These are phyloP conservation scores for Onchidella celtica DNA, from an alignment of 2,888 invertebrate genomes.

Conservation along the genomic window DNA sequence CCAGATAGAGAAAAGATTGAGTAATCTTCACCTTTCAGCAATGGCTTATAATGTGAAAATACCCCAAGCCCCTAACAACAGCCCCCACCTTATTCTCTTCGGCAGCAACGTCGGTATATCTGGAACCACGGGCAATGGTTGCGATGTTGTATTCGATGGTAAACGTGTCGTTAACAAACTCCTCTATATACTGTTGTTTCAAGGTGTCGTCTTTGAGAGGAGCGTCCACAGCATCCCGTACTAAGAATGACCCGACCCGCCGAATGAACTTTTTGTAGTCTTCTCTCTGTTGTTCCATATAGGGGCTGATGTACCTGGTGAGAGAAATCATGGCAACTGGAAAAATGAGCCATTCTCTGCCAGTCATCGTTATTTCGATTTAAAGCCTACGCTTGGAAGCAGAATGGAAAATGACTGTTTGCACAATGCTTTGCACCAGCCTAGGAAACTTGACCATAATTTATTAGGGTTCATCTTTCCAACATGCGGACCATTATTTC, in stretches of 20 bases:
- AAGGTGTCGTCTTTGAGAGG: constrained; percentile 53
- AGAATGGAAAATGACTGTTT: too few species aligned
- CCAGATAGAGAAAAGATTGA: too few species aligned
- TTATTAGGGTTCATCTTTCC: too few species aligned
- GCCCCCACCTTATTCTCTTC: constrained; percentile 32
- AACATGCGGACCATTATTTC: too few species aligned
- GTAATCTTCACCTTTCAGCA: too few species aligned
- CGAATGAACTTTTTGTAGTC: constrained; percentile 74
- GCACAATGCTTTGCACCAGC: too few species aligned
- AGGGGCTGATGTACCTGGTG: constrained; percentile 36
- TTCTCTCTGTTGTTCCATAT: constrained; percentile 57
- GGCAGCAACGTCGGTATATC: not conserved
- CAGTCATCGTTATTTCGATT: not conserved
- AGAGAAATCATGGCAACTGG: not conserved
- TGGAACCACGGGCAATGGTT: not conserved
- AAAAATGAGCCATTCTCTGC: not conserved
- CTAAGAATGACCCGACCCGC: constrained; percentile 62
- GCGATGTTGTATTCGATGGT: constrained; percentile 28
- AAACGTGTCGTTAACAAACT: constrained; percentile 49
- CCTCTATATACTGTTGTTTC: constrained; percentile 39
- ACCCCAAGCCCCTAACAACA: too few species aligned
- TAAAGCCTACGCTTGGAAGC: too few species aligned
- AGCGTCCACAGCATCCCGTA: constrained; percentile 65
- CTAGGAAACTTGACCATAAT: too few species aligned
- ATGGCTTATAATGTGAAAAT: too few species aligned